Base-by-base conservation (phyloP, 2,113 vertebrate species). In the Corapipo altera region DNA sequence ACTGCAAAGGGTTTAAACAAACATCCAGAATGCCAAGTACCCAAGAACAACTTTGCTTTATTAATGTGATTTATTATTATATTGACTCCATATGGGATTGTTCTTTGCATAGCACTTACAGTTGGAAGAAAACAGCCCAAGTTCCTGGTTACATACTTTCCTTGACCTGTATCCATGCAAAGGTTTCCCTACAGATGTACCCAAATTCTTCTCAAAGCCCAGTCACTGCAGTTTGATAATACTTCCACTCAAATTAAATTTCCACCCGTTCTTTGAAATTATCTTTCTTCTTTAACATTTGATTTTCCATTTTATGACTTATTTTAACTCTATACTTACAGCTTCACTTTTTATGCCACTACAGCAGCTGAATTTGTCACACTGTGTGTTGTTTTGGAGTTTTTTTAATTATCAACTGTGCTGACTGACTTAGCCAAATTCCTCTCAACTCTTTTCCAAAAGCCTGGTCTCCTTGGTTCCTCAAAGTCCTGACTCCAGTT, bases 81-180 rank as follows among this genome's bases (percentile, higher is more conserved):
- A 11, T 1, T 33, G n/a, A 18, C 19, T 21, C 11, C 14, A 21
- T 0, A 8, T 0, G 10, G 61, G 16, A 17, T 12, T 22, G 32
- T 18, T 20, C 37, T 41, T 35, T 6, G 17, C 9, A 41, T 20
- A 9, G 2, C 22, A 28, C n/a, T 51, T 46, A 70, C 17, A 61
- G 4, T 0, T 24, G 16, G 26, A 61, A 77, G 30, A 10, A 67
- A 71, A 27, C 12, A 33, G 8, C 26, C 12, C 48, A 43, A 4
- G 5, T 2, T 64, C 30, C 54, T 46, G 22, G 22, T n/a, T 58
- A 9, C 4, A 23, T 9, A 21, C 16, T 37, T 44, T 7, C 33
- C 54, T 23, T 30, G 24, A 43, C 43, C 39, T 65, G 2, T 9
- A 26, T 4, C 35, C 22, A 1, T 11, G 9, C 23, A 82, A 62